A percentile compares a stretch with the other conserved stretches of the same genome.
These are phyloP conservation scores for Melanostoma scalare DNA, from an alignment of 2,888 invertebrate genomes.

Conservation along the genomic window DNA sequence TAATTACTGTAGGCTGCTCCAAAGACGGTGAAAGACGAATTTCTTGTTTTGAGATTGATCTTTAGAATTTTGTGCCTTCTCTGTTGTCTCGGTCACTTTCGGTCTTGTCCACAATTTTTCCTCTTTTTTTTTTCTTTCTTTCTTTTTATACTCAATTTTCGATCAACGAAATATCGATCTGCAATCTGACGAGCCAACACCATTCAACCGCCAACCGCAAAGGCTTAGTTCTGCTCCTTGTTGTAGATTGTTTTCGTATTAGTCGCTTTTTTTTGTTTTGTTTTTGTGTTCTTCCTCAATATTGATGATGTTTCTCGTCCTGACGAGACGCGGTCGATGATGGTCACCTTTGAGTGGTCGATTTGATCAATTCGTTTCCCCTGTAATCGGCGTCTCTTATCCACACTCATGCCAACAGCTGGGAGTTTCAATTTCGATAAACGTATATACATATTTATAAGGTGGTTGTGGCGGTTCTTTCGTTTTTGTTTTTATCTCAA, in stretches of 20 bases:
- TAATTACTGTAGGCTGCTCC: conserved; percentile 72
- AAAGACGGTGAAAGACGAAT: conserved; percentile 69
- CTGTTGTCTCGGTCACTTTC: conserved; percentile 67
- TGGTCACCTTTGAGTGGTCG: conserved; percentile 71
- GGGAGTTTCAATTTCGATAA: conserved; percentile 73
- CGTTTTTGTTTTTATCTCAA: conserved; percentile 75
- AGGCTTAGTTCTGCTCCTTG: conserved; percentile 71
- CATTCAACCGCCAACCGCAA: conserved; percentile 71
- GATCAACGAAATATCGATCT: conserved; percentile 73
- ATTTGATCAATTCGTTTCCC: conserved; percentile 52
- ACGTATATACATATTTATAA: conserved; percentile 75
- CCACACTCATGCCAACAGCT: conserved; percentile 54
- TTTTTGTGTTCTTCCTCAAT: conserved; percentile 5
- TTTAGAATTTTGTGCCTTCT: conserved; percentile 71
- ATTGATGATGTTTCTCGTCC: conserved; percentile 44
- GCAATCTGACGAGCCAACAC: conserved; percentile 72
- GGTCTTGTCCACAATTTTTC: conserved; percentile 65
- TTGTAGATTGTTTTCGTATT: conserved; percentile 65
- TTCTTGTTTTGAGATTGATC: conserved; percentile 75
- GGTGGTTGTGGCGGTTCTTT: conserved; percentile 73
- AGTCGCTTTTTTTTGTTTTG: conserved; percentile 25
- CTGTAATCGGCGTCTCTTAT: conserved; percentile 36
- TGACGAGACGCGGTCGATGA: conserved; percentile 61
- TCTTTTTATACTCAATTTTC: conserved; percentile 59
- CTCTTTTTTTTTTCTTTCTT: conserved; percentile 9